These are phyloP conservation scores for Sarcophilus harrisii DNA, from an alignment of 2,797 vertebrate genomes.

Conservation along the genomic window DNA sequence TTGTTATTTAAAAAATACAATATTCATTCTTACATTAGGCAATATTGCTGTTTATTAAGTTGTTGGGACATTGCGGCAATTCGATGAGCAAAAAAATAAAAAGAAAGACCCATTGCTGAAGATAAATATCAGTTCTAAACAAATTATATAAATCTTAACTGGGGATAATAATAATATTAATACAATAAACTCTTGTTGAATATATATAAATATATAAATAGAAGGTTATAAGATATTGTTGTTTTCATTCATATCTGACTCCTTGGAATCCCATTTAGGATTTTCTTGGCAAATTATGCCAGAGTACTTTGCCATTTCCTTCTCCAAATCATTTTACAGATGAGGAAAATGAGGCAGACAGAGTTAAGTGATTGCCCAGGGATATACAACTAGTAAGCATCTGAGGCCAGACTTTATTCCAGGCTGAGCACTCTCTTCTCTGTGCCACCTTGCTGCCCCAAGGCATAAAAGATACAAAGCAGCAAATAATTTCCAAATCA, in stretches of 20 bases:
- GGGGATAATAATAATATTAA: background rate
- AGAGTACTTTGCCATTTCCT: background rate
- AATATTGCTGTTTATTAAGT: background rate
- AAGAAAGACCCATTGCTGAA: background rate
- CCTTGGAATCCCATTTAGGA: background rate
- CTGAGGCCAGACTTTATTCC: background rate
- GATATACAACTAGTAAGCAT: background rate
- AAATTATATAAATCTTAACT: background rate
- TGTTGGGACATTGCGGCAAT: background rate
- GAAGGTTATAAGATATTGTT: background rate
- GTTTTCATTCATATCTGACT: background rate
- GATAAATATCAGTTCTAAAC: background rate
- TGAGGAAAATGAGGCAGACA: background rate
- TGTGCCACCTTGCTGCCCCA: background rate
- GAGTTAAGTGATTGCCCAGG: background rate
- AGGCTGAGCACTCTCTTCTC: background rate
- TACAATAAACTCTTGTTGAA: background rate
- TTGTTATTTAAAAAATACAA: background rate
- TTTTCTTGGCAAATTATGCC: background rate
- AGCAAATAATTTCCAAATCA: background rate
- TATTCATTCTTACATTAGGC: constrained; percentile 6
- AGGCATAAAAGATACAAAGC: background rate
- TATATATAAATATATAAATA: background rate
- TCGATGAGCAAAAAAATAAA: background rate
- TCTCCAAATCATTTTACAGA: background rate